These are phyloP conservation scores for Heliothis peltigera DNA, from an alignment of 2,888 invertebrate species.

Conservation along the genomic window DNA sequence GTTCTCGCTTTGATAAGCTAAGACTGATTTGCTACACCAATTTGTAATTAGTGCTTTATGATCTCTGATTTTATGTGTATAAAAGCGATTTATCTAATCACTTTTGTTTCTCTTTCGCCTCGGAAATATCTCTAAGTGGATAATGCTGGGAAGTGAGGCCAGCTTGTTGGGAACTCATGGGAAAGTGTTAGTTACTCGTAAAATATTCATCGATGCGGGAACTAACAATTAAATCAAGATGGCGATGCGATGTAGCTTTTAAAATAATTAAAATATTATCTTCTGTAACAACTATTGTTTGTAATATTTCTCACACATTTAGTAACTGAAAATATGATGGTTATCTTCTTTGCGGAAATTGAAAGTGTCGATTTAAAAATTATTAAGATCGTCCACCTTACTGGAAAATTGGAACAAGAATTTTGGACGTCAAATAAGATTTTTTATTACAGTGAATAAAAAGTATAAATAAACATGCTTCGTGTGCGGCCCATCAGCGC, in stretches of 20 bases:
- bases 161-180: conserved; percentile 51
- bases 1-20: conserved; percentile 58
- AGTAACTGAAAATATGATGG: background rate
- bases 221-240: conserved; percentile 40
- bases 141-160: conserved; percentile 48
- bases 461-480: conserved; percentile 60
- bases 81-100: conserved; percentile 58
- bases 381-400: conserved; percentile 10
- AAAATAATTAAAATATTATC: background rate
- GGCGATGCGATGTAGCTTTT: background rate
- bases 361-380: conserved; percentile 18
- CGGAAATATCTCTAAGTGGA: conserved; percentile 47
- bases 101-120: conserved; percentile 57
- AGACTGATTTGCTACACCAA: conserved; percentile 61
- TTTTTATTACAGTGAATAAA: conserved; percentile 43
- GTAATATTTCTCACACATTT: background rate
- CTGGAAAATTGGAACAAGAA: conserved; percentile 4
- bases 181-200: conserved; percentile 56
- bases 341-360: conserved; percentile 14
- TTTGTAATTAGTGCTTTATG: conserved; percentile 64
- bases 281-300: background rate
- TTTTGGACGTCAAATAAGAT: conserved; percentile 22
- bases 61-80: conserved; percentile 60
- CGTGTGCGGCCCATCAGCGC: conserved; percentile 86
- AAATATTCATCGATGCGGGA: conserved; percentile 43